Conservation (phyloP, 2,888 invertebrate species). For the Julus scanicus region DNA sequence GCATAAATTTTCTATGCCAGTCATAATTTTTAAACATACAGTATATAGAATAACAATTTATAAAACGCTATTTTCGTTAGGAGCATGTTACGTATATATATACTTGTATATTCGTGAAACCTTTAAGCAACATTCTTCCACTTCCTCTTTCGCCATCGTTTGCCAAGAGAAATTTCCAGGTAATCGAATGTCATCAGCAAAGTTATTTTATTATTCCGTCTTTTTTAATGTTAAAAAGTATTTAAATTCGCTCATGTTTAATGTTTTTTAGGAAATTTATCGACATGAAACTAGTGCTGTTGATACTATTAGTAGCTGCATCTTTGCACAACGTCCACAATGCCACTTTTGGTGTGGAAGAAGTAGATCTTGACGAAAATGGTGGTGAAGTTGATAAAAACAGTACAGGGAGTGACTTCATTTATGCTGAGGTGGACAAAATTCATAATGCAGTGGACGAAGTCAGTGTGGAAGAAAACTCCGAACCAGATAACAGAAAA, state of each 20-base stretch:
- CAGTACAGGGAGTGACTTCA: background rate
- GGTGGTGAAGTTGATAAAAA: background rate
- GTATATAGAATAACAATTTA: no score
- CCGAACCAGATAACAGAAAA: background rate
- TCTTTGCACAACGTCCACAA: background rate
- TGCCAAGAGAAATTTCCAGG: background rate
- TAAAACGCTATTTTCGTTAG: no score
- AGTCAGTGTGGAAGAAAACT: background rate
- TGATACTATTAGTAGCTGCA: background rate
- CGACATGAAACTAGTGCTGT: background rate
- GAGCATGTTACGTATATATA: no score
- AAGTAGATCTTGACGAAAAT: background rate
- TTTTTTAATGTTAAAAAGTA: background rate
- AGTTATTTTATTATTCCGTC: background rate
- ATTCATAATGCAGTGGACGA: background rate
- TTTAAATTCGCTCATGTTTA: background rate
- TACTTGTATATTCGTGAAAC: no score
- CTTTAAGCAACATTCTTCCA: no score
- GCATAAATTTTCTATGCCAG: no score
- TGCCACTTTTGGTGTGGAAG: background rate
- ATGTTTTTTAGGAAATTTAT: background rate
- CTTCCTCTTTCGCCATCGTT: no score
- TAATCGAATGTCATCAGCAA: background rate
- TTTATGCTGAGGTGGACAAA: background rate
- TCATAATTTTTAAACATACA: no score